These are phyloP conservation scores for Ephydatia muelleri DNA, from an alignment of 37 sponge, comb jelly and placozoan genomes.

Conservation along the genomic window DNA sequence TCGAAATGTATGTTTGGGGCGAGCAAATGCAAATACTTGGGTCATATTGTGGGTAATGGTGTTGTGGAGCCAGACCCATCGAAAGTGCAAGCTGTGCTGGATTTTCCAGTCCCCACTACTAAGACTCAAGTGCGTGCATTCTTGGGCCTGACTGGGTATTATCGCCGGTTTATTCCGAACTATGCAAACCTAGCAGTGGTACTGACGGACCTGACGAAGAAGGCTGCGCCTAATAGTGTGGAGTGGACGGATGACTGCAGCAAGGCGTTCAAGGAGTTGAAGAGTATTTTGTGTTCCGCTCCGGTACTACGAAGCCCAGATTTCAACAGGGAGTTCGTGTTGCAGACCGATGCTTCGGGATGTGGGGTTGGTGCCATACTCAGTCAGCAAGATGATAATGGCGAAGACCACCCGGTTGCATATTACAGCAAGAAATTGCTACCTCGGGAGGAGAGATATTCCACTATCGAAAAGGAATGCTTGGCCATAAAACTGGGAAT, in stretches of 20 bases:
- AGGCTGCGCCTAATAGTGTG: background rate
- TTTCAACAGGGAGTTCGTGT: constrained; percentile 16
- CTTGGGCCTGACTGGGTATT: background rate
- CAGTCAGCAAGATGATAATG: constrained; percentile 13
- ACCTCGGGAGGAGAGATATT: constrained; percentile 28
- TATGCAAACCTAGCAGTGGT: background rate
- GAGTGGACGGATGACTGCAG: background rate
- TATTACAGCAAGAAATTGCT: constrained; percentile 35
- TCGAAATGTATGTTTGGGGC: constrained; percentile 50
- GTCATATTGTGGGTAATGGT: constrained; percentile 54
- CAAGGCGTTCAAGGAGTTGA: background rate
- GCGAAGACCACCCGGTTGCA: constrained; percentile 27
- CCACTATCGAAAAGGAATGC: constrained; percentile 48
- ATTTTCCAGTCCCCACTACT: background rate
- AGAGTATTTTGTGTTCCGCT: background rate
- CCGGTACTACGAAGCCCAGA: constrained; percentile 18
- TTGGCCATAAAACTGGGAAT: constrained; percentile 32
- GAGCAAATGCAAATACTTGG: constrained; percentile 36
- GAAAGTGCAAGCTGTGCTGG: constrained; percentile 28
- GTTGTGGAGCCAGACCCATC: constrained; percentile 14
- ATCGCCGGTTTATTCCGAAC: background rate
- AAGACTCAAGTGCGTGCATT: background rate
- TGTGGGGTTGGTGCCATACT: constrained; percentile 24
- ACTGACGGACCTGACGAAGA: constrained; percentile 1
- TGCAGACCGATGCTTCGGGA: constrained; percentile 31